Base-by-base conservation (phyloP, 2,888 invertebrate genomes). In the Lasioglossum zephyrum region DNA sequence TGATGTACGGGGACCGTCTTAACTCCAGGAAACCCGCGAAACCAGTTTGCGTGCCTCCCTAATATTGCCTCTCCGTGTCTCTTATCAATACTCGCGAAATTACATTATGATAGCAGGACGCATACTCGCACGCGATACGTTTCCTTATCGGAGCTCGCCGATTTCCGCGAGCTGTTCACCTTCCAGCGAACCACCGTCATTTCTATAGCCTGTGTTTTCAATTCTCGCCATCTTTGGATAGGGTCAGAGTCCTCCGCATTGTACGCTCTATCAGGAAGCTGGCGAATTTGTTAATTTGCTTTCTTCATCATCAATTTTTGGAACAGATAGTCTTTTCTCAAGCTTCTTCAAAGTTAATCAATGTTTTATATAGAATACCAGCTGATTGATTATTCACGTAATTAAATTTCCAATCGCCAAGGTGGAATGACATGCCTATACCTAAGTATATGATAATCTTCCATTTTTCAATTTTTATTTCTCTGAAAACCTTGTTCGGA, bases 11-110 rank as follows among this genome's bases (percentile, higher is more conserved):
- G 63, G 18, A 41, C 81, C 63, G 13, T 16, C n/a, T 16, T 3
- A 5, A 18, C 47, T 63, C 26, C 53, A 60, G 73, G 72, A 31
- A 60, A 36, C 16, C 66, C 49, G 16, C 39, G 47, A 44, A 76
- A 75, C 85, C 84, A 66, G 81, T 85, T 86, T 63, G 74, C 75
- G 70, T 70, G 69, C 72, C 39, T 60, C 44, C 80, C 47, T 69
- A 60, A 49, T 60, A 60, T 69, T 79, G 63, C 31, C 36, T 53
- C 63, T 41, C 16, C 47, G 60, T 39, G 70, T n/a, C n/a, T 70
- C 78, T 86, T 86, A 86, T 86, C 86, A 60, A 77, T 78, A 72
- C 53, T 73, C 66, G 63, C 18, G 72, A 85, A 86, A 81, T 73
- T 78, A 60, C 85, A 73, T 79, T 79, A 76, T 36, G 80, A 85